Evolutionary conservation across 2,113 vertebrate genomes (phyloP).

Genomic region (Calcarius ornatus): DNA sequence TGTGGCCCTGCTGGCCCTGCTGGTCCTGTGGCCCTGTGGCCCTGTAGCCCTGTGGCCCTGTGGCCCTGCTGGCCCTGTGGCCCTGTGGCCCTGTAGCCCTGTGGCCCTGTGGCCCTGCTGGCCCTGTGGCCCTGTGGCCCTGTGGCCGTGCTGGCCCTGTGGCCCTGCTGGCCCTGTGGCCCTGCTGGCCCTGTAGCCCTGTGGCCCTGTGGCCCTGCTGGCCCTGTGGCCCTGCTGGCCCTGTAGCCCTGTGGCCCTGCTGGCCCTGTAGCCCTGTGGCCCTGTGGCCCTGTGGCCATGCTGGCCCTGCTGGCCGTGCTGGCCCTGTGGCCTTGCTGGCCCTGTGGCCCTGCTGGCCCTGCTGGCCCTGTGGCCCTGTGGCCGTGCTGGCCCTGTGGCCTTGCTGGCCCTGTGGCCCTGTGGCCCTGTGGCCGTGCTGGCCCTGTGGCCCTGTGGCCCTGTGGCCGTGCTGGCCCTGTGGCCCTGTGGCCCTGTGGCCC

Average conservation of each 20-base stretch:
- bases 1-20: not conserved
- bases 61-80: not conserved
- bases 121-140: no score
- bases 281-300: no score
- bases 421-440: not conserved
- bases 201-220: no score
- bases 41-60: no score
- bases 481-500: not conserved
- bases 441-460: not conserved
- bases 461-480: no score
- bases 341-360: not conserved
- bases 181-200: not conserved
- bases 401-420: not conserved
- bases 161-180: not conserved
- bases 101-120: no score
- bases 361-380: not conserved
- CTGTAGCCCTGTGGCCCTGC: not conserved
- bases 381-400: no score
- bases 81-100: no score
- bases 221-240: not conserved
- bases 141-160: not conserved
- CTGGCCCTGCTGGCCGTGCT: no score
- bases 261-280: not conserved
- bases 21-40: no score
- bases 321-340: no score